Evolutionary conservation across 2,888 invertebrate genomes (phyloP).

Genomic region (Galerucella nymphaeae): DNA sequence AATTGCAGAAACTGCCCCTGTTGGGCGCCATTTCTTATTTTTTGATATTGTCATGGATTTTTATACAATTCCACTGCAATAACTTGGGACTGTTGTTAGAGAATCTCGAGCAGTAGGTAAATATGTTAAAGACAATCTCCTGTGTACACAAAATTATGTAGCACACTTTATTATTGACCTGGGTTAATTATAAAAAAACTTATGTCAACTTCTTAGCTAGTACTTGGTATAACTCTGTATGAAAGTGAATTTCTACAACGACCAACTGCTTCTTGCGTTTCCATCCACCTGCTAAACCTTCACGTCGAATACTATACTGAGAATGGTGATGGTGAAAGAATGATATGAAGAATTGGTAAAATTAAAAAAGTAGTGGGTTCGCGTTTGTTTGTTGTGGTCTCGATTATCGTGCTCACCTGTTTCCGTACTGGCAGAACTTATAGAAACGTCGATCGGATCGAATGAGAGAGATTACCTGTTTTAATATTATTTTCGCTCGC

Average conservation of each 20-base stretch:
- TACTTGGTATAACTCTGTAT: neutral
- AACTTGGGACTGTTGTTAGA: no score
- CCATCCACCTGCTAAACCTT: slow-evolving; percentile 17
- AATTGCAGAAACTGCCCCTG: no score
- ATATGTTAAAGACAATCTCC: no score
- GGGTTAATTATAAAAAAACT: no score
- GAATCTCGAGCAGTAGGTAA: no score
- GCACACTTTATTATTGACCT: no score
- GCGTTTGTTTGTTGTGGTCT: slow-evolving; percentile 37
- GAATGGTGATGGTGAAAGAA: slow-evolving; percentile 32
- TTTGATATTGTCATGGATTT: no score
- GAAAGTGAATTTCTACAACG: slow-evolving; percentile 30
- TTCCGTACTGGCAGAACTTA: slow-evolving; percentile 38
- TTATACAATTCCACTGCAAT: no score
- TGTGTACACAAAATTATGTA: no score
- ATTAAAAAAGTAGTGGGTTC: slow-evolving; percentile 36
- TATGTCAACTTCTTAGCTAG: no score
- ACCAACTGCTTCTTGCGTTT: slow-evolving; percentile 16
- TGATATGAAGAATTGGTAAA: slow-evolving; percentile 29
- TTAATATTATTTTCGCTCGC: neutral
- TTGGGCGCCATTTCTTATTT: no score
- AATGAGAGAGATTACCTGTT: slow-evolving; percentile 13
- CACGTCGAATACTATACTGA: neutral
- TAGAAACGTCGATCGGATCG: slow-evolving; percentile 30
- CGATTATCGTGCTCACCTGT: slow-evolving; percentile 42